These are phyloP conservation scores for Drosophila affinis DNA, from an alignment of 2,888 invertebrate species.

Conservation along the genomic window DNA sequence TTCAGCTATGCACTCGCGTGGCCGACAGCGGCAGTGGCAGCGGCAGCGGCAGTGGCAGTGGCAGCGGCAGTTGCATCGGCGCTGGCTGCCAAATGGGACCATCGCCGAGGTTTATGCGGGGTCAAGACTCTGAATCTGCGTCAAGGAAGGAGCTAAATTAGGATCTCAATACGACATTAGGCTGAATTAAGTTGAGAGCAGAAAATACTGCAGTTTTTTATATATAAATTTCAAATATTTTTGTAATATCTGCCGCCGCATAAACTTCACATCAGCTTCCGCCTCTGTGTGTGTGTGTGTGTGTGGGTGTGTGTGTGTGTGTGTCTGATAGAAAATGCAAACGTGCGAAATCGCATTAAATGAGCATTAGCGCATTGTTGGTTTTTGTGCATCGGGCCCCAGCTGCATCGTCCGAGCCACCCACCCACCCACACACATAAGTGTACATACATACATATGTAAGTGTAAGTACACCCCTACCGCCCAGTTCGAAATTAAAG, in stretches of 20 bases:
- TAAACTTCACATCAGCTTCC: neutral
- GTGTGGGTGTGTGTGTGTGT: constrained; percentile 23
- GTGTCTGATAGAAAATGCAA: constrained; percentile 57
- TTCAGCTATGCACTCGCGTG: constrained; percentile 44
- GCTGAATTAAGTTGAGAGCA: too few relatives aligned
- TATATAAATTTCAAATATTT: too few relatives aligned
- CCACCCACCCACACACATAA: neutral
- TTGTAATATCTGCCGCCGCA: neutral
- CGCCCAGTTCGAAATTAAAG: constrained; percentile 4
- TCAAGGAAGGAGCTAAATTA: too few relatives aligned
- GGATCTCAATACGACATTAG: too few relatives aligned
- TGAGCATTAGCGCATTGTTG: constrained; percentile 77
- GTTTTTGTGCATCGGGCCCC: constrained; percentile 45
- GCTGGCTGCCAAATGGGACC: neutral
- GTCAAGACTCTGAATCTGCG: neutral
- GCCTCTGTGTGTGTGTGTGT: constrained; percentile 18
- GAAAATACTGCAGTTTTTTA: too few relatives aligned
- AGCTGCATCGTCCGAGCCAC: neutral
- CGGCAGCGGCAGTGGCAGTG: neutral
- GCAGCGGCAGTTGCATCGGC: neutral
- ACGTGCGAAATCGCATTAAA: constrained; percentile 79
- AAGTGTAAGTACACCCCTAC: neutral
- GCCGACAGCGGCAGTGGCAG: constrained; percentile 18
- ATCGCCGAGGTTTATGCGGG: neutral
- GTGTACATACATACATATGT: neutral